Base-by-base conservation (phyloP, 2,888 invertebrate genomes). In the Apodemia mormo region DNA sequence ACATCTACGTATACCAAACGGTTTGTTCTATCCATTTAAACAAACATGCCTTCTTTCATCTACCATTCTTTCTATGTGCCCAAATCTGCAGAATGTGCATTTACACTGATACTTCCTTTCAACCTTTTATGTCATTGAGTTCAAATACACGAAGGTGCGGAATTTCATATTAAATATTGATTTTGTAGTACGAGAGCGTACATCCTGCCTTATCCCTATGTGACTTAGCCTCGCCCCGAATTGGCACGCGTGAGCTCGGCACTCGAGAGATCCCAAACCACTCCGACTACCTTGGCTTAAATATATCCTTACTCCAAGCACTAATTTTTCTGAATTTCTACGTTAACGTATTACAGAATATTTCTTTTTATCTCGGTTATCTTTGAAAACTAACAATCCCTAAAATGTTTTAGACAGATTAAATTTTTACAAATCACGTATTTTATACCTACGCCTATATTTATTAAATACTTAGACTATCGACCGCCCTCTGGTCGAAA, bases 261-360 rank as follows among this genome's bases (percentile, higher is more conserved):
- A 49, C 49, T n/a, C 49, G 49, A 37, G 69, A 72, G 69, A 72
- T 71, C 70, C 61, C 68, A 45, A 43, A 67, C 43, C 67, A 69
- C 72, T 70, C 65, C 67, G 69, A 67, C 66, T 54, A 43, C 69
- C 71, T 67, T 67, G 71, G 68, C 69, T 72, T 65, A 66, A 72
- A 70, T 68, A 67, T 70, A 71, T 69, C 67, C 66, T 72, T 64
- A 65, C 58, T 30, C 22, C 45, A 10, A 61, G 37, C 61, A 61
- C 61, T 43, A 68, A 43, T 68, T 68, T 61, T 68, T 61, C 58
- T 40, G n/a, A 68, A 61, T 68, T 61, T 58, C 33, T 33, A 12
- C 37, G 2, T 33, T 61, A 61, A 61, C 33, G 61, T 61, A 58
- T 61, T 61, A 61, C 61, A 8, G 61, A 37, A 58, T 61, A 61